phyloP scores from a whole-genome alignment of 2,797 vertebrate species.

The Sebastes elongatus region DNA sequence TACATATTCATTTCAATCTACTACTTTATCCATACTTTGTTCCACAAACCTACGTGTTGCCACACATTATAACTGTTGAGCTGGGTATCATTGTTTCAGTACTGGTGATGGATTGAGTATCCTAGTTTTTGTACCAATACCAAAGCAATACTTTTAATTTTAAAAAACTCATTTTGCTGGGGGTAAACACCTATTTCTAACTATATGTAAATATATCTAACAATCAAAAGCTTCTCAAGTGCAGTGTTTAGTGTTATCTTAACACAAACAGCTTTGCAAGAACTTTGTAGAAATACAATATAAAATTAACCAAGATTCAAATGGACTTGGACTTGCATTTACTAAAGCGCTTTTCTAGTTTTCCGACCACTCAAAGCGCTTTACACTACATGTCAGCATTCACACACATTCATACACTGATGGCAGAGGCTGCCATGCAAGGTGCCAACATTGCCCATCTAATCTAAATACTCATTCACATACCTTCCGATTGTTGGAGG shows the following conservation, averaged over 20 bases:
- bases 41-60: not conserved
- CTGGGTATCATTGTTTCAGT: not conserved
- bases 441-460: too few species aligned
- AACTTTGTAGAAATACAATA: not conserved
- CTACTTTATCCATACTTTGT: not conserved
- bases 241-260: not conserved
- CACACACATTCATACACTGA: too few species aligned
- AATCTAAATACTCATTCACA: too few species aligned
- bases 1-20: not conserved
- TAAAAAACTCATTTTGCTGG: not conserved
- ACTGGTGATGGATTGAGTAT: not conserved
- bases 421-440: too few species aligned
- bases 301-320: not conserved
- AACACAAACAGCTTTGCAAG: not conserved
- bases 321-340: too few species aligned
- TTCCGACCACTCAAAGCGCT: too few species aligned
- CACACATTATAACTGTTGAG: not conserved
- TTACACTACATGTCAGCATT: too few species aligned
- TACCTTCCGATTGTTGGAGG: too few species aligned
- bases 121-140: not conserved
- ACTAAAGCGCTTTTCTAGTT: too few species aligned
- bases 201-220: not conserved
- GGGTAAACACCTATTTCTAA: not conserved
- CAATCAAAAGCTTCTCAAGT: not conserved
- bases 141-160: not conserved